Base-by-base conservation (phyloP, 2,797 vertebrate species). In the Pteropus rufus region DNA sequence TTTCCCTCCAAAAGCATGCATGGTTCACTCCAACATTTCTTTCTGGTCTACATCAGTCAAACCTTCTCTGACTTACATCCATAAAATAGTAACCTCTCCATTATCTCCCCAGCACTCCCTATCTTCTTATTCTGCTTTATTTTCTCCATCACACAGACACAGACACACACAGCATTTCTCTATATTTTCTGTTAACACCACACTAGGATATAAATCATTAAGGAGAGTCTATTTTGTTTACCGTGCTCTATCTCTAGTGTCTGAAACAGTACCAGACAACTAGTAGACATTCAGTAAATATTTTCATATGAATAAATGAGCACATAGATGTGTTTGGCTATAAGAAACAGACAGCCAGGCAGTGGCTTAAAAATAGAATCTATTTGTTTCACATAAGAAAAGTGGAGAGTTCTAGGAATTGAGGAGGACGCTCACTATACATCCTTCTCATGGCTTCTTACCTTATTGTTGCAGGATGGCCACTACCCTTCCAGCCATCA, bases 381-480 rank as follows among this genome's bases (percentile, higher is more conserved):
- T 65, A 52, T 49, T 92, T 65, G 39, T 82, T 91, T 92, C 34
- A 62, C 21, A 8, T n/a, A 69, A 64, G 58, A 41, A 24, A 88
- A 79, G 10, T 56, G 8, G 12, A 10, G 46, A 67, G 21, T 31
- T 26, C 39, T 11, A 14, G 39, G 36, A 34, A 10, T 39, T 34
- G 16, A 26, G 8, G 39, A n/a, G 10, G 52, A 5, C 62, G 4
- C 2, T 52, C 18, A 29, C 11, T 34, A 26, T 12, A 73, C 15
- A 7, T 7, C 24, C 10, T 81, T 70, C 26, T 12, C 2, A 18
- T 7, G 10, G 6, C 10, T 54, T 70, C 18, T 75, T 70, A 65
- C 34, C 54, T 81, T n/a, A 6, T 10, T 64, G 56, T 24, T 58
- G 18, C 11, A 67, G 46, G 41, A 60, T 56, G 11, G 29, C 60